phyloP scores from a whole-genome alignment of 1,140 invertebrate species.

The Lordiphosa stackelbergi region DNA sequence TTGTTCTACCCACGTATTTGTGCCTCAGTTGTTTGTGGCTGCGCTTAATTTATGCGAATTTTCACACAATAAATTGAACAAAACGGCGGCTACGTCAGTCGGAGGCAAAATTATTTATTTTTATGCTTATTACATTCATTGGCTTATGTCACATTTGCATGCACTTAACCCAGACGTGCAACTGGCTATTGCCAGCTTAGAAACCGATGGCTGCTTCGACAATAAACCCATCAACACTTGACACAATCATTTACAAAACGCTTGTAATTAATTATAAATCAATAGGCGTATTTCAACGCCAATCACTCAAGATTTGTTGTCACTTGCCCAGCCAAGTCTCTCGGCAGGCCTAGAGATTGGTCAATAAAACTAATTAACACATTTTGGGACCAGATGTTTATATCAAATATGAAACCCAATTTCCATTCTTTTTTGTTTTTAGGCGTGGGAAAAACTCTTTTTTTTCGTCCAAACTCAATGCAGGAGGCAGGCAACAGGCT shows the following conservation, averaged over 20 bases:
- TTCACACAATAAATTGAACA: slow-evolving; percentile 75
- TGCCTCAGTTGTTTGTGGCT: slow-evolving; percentile 47
- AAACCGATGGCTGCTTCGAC: slow-evolving; percentile 30
- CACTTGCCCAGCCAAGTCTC: slow-evolving; percentile 27
- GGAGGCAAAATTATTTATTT: slow-evolving; percentile 60
- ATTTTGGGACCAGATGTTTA: slow-evolving; percentile 55
- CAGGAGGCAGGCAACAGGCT: slow-evolving; percentile 29
- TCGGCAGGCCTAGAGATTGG: slow-evolving; percentile 5
- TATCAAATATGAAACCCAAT: slow-evolving; percentile 22
- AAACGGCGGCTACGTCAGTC: slow-evolving; percentile 53
- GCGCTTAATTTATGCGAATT: slow-evolving; percentile 69
- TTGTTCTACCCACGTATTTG: slow-evolving; percentile 34
- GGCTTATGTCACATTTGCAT: slow-evolving; percentile 64
- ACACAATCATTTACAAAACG: slow-evolving; percentile 70
- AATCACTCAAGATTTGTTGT: slow-evolving; percentile 37
- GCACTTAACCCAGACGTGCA: slow-evolving; percentile 22
- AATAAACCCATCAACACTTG: slow-evolving; percentile 73
- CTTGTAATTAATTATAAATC: slow-evolving; percentile 74
- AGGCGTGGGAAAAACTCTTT: slow-evolving; percentile 51
- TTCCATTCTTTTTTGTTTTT: slow-evolving; percentile 1
- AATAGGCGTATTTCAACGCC: slow-evolving; percentile 61
- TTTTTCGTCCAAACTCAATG: slow-evolving; percentile 65
- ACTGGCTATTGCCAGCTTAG: slow-evolving; percentile 39
- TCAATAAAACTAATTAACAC: slow-evolving; percentile 59
- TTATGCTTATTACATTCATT: slow-evolving; percentile 66